Conservation (phyloP, 2,113 vertebrate species). For the Tachysurus vachellii region DNA sequence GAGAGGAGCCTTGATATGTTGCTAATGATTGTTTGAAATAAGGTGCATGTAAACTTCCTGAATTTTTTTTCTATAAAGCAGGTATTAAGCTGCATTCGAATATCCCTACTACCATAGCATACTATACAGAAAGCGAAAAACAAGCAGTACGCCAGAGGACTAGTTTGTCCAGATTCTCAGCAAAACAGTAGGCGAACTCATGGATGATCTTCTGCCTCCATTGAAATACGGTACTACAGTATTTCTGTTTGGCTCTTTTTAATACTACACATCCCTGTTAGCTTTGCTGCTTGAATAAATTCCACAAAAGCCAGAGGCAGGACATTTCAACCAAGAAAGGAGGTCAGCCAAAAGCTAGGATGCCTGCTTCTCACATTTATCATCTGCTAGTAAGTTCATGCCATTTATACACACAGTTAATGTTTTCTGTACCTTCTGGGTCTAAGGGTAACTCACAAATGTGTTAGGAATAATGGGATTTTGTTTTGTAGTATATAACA, state of each 20-base stretch:
- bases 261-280: background rate
- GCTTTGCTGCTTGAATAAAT: background rate
- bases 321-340: background rate
- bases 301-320: background rate
- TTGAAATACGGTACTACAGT: no score
- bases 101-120: no score
- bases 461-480: background rate
- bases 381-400: background rate
- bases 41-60: no score
- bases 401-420: background rate
- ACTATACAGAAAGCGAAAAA: no score
- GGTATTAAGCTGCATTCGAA: no score
- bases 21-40: no score
- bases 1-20: no score
- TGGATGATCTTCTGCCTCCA: no score
- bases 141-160: no score
- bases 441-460: background rate
- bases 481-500: background rate
- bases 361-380: background rate
- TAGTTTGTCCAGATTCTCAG: no score
- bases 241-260: background rate
- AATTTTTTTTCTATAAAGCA: no score
- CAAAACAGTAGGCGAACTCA: no score
- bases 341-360: background rate
- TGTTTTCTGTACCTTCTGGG: background rate